Conservation (phyloP, 2,888 invertebrate species). For the Xylota segnis region DNA sequence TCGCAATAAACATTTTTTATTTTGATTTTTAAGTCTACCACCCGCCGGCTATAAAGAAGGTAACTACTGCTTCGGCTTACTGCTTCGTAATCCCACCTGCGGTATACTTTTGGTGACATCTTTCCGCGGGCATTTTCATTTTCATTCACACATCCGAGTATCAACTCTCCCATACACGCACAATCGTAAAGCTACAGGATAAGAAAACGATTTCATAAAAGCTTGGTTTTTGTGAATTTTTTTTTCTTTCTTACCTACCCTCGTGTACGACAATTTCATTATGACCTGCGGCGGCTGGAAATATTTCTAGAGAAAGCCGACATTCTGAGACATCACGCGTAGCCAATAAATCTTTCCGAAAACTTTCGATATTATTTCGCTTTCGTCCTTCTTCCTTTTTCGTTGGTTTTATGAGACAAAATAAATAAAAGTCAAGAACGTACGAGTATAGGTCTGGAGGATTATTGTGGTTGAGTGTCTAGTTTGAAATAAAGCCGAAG, state of each 20-base stretch:
- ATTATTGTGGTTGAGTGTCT: not conserved
- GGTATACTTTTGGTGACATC: constrained; percentile 1
- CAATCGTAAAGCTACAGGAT: constrained; percentile 20
- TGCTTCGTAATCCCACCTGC: too few species aligned
- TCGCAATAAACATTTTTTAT: not conserved
- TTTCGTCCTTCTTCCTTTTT: not conserved
- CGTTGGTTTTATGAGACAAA: constrained; percentile 8
- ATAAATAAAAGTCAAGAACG: constrained; percentile 4
- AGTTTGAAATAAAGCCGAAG: not conserved
- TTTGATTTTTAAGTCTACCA: constrained; percentile 2
- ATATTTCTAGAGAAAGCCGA: constrained; percentile 18
- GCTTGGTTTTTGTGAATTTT: not conserved
- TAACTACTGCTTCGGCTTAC: not conserved
- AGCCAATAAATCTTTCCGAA: constrained; percentile 44
- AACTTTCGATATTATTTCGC: constrained; percentile 19
- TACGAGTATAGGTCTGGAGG: not conserved
- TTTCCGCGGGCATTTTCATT: constrained; percentile 7
- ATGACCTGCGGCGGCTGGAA: constrained; percentile 24
- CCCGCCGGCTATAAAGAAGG: not conserved
- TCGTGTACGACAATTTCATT: constrained; percentile 31
- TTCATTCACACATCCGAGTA: not conserved
- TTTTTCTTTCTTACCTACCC: not conserved
- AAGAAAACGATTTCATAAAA: constrained; percentile 3
- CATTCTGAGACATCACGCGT: constrained; percentile 43
- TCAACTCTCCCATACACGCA: not conserved